Base-by-base conservation (phyloP, 2,113 vertebrate genomes). In the Istiophorus platypterus region DNA sequence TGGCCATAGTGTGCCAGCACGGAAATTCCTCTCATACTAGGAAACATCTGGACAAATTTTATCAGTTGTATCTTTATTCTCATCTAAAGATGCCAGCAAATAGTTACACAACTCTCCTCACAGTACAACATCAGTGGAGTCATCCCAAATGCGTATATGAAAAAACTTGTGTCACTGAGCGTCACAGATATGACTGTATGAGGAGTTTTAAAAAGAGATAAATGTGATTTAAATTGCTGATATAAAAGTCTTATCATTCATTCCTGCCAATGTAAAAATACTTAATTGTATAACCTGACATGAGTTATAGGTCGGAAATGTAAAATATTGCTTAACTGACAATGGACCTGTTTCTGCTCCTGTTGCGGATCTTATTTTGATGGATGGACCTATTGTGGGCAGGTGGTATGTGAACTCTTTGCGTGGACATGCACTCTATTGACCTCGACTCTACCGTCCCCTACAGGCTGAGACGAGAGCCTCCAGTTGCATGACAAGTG, bases 21-120 rank as follows among this genome's bases (percentile, higher is more conserved):
- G 82, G 80, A 91, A 81, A 91, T 93, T 89, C 81, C 76, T 78
- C 49, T 85, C 88, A 87, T 90, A 75, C 58, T 68, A 56, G 81
- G 81, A 84, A 90, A 89, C 88, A 89, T 90, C 85, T 91, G 88
- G 82, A 41, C 62, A 75, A 81, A 74, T 83, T 82, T 72, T 68
- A 88, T 86, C 88, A 79, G 66, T 45, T 84, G 34, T 84, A 85
- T 89, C 85, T 90, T 65, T 58, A 80, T 85, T 73, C 37, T 81
- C 81, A 90, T 89, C 85, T 87, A 27, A 79, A 91, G 71, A 86
- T 88, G 78, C 74, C 78, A 82, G 81, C 59, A 76, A 82, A 84
- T 76, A 74, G 72, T 85, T 81, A 78, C 85, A 84, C 64, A 77
- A 71, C 72, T 49, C 59, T 71, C 12, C 71, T 69, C 68, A 29